Evolutionary conservation across 2,113 vertebrate genomes (phyloP).

Genomic region (Sprattus sprattus): DNA sequence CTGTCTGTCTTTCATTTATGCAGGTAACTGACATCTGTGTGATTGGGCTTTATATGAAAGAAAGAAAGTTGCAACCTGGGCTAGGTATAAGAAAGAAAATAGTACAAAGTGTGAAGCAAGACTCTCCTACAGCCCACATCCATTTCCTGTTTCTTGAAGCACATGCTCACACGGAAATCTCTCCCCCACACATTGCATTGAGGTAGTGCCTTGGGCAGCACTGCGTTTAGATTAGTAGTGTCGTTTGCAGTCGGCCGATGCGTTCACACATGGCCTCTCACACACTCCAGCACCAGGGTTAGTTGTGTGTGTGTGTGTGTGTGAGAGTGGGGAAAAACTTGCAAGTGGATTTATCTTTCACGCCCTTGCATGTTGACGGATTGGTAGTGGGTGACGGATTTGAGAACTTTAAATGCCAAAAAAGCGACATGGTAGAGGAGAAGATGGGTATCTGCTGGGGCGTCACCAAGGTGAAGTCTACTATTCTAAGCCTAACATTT

Average conservation of each 20-base stretch:
- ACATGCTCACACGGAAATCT: not conserved
- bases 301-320: not conserved
- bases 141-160: constrained; percentile 58
- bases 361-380: not conserved
- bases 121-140: constrained; percentile 45
- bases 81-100: not conserved
- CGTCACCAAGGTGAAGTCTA: constrained; percentile 60
- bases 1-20: not conserved
- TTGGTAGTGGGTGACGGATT: not conserved
- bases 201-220: not conserved
- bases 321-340: not conserved
- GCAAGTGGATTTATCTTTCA: not conserved
- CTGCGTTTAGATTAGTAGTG: not conserved
- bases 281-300: not conserved
- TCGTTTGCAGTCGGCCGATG: not conserved
- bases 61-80: not conserved
- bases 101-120: not conserved
- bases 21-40: not conserved
- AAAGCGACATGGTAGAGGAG: constrained; percentile 65
- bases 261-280: not conserved
- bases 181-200: constrained; percentile 1
- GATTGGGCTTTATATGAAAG: not conserved
- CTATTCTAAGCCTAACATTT: not conserved
- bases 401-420: not conserved
- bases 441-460: constrained; percentile 75